Conservation (phyloP, 2,113 vertebrate species). For the Equus przewalskii region DNA sequence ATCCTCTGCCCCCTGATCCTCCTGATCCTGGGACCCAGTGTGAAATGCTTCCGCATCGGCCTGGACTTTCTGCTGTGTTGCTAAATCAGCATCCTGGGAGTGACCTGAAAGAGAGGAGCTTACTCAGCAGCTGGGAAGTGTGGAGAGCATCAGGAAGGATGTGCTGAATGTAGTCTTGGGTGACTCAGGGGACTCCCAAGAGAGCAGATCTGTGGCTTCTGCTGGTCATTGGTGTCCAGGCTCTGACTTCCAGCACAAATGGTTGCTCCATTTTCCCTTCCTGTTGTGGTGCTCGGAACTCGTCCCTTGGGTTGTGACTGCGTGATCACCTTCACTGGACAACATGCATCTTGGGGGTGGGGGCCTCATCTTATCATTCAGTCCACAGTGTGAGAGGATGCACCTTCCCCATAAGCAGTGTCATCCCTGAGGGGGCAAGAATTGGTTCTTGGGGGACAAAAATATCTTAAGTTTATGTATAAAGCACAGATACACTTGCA, state of each 20-base stretch:
- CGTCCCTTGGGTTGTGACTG: background rate
- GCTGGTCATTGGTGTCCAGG: background rate
- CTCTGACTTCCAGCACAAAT: background rate
- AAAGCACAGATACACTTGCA: background rate
- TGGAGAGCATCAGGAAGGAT: background rate
- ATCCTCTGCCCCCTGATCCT: no score
- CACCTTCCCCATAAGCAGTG: no score
- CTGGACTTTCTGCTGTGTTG: background rate
- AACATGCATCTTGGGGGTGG: background rate
- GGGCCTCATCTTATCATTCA: background rate
- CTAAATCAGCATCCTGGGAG: background rate
- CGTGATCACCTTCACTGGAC: background rate
- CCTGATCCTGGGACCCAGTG: fast-evolving
- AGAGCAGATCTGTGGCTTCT: background rate
- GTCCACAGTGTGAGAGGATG: no score
- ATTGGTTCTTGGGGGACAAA: background rate
- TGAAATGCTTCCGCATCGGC: background rate
- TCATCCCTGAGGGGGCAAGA: background rate
- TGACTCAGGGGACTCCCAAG: background rate
- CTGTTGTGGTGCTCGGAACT: background rate
- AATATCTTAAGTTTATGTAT: background rate
- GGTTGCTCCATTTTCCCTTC: background rate
- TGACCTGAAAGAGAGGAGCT: background rate
- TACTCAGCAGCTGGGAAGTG: background rate
- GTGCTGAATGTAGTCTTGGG: background rate